Base-by-base conservation (phyloP, 2,888 invertebrate species). In the Mayetiola destructor region DNA sequence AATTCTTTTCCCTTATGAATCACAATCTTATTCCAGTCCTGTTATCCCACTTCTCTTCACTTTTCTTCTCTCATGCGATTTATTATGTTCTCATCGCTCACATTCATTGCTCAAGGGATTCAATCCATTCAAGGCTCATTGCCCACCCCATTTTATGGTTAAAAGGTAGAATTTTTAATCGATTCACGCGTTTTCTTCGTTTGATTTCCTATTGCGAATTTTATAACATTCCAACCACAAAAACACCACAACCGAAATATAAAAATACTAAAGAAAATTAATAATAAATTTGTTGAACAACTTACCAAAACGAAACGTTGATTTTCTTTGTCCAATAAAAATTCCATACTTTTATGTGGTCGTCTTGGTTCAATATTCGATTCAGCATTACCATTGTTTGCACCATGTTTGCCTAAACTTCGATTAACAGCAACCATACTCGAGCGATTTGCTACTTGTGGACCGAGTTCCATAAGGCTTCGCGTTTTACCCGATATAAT, bases 301-400 rank as follows among this genome's bases (percentile, higher is more conserved):
- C 85, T 84, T 69, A 89, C 89, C 88, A 88, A 82, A 65, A 86
- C 82, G 65, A 82, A 83, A 69, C 84, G 85, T 69, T 89, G 85
- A 77, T 88, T 90, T 72, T 90, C 88, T 76, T 90, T 91, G 76
- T 91, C 91, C 73, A 92, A 80, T 71, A 92, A 82, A 78, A 91
- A 92, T 80, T 92, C 92, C 91, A 92, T 91, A 75, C 89, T 90
- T 76, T 90, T 89, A 77, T 88, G 87, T 56, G 86, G 86, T 61
- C 80, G 68, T 55, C 74, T 71, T 58, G 73, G 64, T 67, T 76
- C 76, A 73, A 68, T 68, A 69, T 68, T 69, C 42, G 58, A 59
- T 61, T 59, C 64, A 63, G 53, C 58, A 32, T 35, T 75, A 65
- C 67, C 70, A 63, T 67, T 71, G 70, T 63, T 69, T 66, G 67